Percentiles rank a stretch among this genome's conserved stretches.
Conservation (phyloP, 2,113 vertebrate genomes). For the Struthidea cinerea region DNA sequence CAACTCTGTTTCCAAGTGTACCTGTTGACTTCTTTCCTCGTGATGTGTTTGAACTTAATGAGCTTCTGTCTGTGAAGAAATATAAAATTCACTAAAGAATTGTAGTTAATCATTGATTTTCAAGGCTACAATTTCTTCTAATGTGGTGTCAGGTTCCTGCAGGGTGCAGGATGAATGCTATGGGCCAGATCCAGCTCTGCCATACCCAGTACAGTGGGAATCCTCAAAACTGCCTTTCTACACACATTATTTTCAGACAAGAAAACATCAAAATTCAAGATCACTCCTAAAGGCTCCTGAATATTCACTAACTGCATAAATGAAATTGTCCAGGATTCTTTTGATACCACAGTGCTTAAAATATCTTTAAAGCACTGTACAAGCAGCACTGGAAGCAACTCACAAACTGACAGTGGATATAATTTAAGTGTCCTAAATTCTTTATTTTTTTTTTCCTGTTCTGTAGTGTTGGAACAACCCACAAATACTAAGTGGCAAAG, state of each 20-base stretch:
- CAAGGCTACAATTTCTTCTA: background rate
- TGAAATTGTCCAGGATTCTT: conserved; percentile 7
- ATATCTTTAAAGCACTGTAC: background rate
- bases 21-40: background rate
- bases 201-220: background rate
- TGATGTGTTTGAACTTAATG: background rate
- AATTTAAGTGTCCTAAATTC: background rate
- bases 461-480: background rate
- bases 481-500: background rate
- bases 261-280: conserved; percentile 1
- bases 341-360: background rate
- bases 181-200: background rate
- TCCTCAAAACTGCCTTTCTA: background rate
- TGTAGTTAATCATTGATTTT: background rate
- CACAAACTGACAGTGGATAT: background rate
- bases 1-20: background rate
- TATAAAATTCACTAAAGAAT: background rate
- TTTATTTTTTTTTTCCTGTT: background rate
- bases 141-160: background rate
- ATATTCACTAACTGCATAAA: conserved; percentile 2
- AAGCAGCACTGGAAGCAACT: background rate
- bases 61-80: background rate
- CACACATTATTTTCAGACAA: background rate
- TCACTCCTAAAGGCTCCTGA: background rate
- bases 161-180: background rate